Base-by-base conservation (phyloP, 2,797 vertebrate species). In the Platyrinchus mystaceus region DNA sequence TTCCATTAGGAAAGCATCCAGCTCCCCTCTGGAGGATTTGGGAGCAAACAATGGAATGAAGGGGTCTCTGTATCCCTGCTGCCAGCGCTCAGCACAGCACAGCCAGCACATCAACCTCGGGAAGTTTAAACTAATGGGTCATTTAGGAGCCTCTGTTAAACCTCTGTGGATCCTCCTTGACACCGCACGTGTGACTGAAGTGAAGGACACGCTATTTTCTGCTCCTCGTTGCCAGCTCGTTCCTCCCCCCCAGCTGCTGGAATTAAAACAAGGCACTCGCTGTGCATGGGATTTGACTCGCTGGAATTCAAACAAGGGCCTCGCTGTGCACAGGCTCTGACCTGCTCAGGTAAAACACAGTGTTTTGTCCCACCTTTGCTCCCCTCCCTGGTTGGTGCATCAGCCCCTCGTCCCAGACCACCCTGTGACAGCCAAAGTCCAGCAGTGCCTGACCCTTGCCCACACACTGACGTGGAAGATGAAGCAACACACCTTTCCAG, bases 381-480 rank as follows among this genome's bases (percentile, higher is more conserved):
- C 60, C 63, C 23, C 27, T 47, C 47, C 70, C 36, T 3, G 0
- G 50, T 53, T 14, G 9, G 56, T 12, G 37, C 4, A 0, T 9
- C 1, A 3, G 58, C 60, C 39, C 43, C 5, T 1, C 3, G 1
- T 11, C 41, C 4, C 5, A 36, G 43, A 32, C 28, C 18, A 5
- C 58, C 14, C 36, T 2, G 0, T 0, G 1, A 80, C 2, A 28
- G 71, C 20, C 94, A 93, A 94, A 94, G 91, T 92, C 93, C 96
- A 69, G 53, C 52, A 55, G 70, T 16, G 12, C 53, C 46, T 17
- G 55, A 96, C 88, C 97, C 97, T 94, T 96, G 94, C 36, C 62
- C 93, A 2, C 10, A 14, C 78, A 30, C 2, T 4, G 68, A 49
- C 69, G 80, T 80, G 92, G 95, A 95, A 73, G 44, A 14, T 70